Conservation (phyloP, 2,113 vertebrate genomes). For the Athene noctua region DNA sequence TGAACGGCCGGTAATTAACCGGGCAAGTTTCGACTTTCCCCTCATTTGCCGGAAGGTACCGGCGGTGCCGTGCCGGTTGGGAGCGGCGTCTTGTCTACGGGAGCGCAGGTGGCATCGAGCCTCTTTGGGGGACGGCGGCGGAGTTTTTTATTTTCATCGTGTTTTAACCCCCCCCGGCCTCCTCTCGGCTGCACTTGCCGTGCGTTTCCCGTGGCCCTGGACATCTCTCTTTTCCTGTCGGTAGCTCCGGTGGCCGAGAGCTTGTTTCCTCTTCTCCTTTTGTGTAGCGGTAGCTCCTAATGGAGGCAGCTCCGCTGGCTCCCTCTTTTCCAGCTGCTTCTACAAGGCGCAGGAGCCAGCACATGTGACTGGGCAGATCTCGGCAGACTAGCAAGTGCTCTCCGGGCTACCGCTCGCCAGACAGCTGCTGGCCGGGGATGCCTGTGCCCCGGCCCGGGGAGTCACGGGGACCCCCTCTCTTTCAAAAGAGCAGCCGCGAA, state of each 20-base stretch:
- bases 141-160: neutral
- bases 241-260: neutral
- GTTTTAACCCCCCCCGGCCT: neutral
- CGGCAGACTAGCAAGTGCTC: neutral
- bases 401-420: neutral
- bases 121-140: neutral
- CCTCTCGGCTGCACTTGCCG: neutral
- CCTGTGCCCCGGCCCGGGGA: neutral
- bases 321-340: slow-evolving; percentile 62
- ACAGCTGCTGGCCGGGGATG: neutral
- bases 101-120: neutral
- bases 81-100: neutral
- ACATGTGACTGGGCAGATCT: slow-evolving; percentile 55
- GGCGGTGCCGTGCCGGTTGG: neutral
- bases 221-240: neutral
- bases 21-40: neutral
- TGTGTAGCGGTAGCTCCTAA: slow-evolving; percentile 51
- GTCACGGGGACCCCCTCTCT: neutral
- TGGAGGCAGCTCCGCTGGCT: slow-evolving; percentile 55
- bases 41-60: fast-evolving
- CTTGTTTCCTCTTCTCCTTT: slow-evolving; percentile 53
- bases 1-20: neutral
- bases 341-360: slow-evolving; percentile 41
- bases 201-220: neutral
- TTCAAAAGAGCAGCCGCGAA: neutral